Percentiles rank a stretch among this genome's conserved stretches.
Evolutionary conservation across 2,888 invertebrate species (phyloP).

Genomic region (Petrolisthes manimaculis): DNA sequence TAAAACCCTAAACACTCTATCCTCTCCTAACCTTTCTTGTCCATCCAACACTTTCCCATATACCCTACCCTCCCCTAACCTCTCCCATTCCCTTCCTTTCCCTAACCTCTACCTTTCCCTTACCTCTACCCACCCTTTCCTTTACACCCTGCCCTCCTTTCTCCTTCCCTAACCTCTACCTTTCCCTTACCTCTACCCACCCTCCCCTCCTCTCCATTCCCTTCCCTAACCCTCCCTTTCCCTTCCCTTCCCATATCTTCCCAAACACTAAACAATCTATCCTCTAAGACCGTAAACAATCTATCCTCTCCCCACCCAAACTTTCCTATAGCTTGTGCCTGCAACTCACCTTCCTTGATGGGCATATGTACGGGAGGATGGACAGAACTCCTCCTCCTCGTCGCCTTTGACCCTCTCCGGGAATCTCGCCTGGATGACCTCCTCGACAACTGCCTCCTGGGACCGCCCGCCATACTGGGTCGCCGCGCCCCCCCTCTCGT

Average conservation of each 20-base stretch:
- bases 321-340: not conserved
- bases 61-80: not conserved
- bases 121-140: not conserved
- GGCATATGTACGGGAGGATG: slow-evolving; percentile 48
- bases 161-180: not conserved
- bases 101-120: not conserved
- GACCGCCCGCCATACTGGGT: slow-evolving; percentile 38
- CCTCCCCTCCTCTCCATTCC: not conserved
- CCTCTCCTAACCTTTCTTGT: not conserved
- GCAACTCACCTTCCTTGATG: slow-evolving; percentile 45
- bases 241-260: not conserved
- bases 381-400: slow-evolving; percentile 47
- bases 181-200: not conserved
- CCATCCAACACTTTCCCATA: not conserved
- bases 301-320: not conserved
- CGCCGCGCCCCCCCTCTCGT: slow-evolving; percentile 23
- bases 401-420: slow-evolving; percentile 43
- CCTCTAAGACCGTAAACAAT: not conserved
- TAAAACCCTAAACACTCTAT: no score
- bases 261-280: not conserved
- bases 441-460: slow-evolving; percentile 55
- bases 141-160: not conserved
- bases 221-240: not conserved
- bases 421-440: slow-evolving; percentile 51
- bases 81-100: not conserved